phyloP scores from a whole-genome alignment of 30 jellyfish, hydroid and myxozoan species.

The Catostylus mosaicus region DNA sequence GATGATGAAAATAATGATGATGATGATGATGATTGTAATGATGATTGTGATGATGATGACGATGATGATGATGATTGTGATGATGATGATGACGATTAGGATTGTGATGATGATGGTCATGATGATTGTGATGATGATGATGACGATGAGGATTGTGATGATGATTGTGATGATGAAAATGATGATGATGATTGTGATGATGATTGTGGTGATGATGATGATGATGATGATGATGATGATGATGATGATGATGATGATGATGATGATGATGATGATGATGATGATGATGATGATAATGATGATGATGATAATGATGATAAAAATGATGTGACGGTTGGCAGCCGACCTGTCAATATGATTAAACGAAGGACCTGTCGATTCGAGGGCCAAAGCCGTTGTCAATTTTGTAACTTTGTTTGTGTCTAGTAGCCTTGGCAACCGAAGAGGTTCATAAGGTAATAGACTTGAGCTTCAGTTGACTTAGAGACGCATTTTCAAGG shows the following conservation, averaged over 20 bases:
- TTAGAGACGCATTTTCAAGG: neutral
- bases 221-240: constrained; percentile 38
- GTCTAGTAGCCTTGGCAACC: neutral
- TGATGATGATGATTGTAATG: constrained; percentile 8
- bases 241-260: constrained; percentile 26
- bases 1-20: neutral
- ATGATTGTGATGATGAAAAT: too few relatives aligned
- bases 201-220: too few relatives aligned
- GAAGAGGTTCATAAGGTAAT: neutral
- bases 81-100: too few relatives aligned
- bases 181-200: too few relatives aligned
- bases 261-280: constrained; percentile 41
- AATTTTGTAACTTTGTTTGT: neutral
- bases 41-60: too few relatives aligned
- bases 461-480: neutral
- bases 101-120: too few relatives aligned
- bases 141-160: too few relatives aligned
- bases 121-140: too few relatives aligned
- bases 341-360: too few relatives aligned
- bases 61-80: too few relatives aligned
- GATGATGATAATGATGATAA: constrained; percentile 15
- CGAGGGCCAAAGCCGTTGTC: neutral
- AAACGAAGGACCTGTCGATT: too few relatives aligned
- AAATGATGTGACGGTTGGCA: neutral
- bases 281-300: constrained; percentile 36